Evolutionary conservation across 1,140 invertebrate genomes (phyloP), one percentile per base, ranked within the genome.

Genomic region (Sminthurides bifidus): DNA sequence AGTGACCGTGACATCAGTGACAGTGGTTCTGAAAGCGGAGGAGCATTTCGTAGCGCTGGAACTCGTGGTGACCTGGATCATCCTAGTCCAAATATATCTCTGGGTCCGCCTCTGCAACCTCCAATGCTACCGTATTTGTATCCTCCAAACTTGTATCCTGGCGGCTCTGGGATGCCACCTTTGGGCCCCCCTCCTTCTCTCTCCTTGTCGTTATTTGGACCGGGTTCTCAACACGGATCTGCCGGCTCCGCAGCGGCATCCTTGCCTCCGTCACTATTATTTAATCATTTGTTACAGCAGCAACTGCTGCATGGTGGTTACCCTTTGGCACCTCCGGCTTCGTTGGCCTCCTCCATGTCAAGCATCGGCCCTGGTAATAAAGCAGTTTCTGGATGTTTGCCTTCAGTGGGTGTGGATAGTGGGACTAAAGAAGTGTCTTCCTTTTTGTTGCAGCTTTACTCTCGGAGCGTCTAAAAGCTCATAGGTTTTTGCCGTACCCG

Each of bases 71-170:
- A 60, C 76, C 76, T 58, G 74, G 75, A 81, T 56, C 84, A 84
- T 59, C 85, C 85, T 2, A 79, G 84, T 38, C 85, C 85, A 2
- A 88, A 89, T 71, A 87, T 90, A 23, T 87, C 83, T 5, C 81
- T 90, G 3, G 87, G 88, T 10, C 87, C 87, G 19, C 87, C 88
- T 8, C 81, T 89, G 12, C 86, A 90, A 66, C 87, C 86, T 12
- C 85, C 85, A 68, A 75, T 91, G 45, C 73, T 92, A 61, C 88
- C 87, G 52, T 92, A 91, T 75, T 78, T 92, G 15, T 90, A 90
- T 69, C 84, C 83, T n/a, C 76, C 76, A 1, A 85, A 84, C 2
- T 72, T 92, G 46, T 91, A 91, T 71, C 83, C 81, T 17, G 68
- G 68, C 10, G 60, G 53, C 8, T 59, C 68, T 40, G 70, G 59